Conservation (phyloP, 2,113 vertebrate genomes). For the Chionis minor region DNA sequence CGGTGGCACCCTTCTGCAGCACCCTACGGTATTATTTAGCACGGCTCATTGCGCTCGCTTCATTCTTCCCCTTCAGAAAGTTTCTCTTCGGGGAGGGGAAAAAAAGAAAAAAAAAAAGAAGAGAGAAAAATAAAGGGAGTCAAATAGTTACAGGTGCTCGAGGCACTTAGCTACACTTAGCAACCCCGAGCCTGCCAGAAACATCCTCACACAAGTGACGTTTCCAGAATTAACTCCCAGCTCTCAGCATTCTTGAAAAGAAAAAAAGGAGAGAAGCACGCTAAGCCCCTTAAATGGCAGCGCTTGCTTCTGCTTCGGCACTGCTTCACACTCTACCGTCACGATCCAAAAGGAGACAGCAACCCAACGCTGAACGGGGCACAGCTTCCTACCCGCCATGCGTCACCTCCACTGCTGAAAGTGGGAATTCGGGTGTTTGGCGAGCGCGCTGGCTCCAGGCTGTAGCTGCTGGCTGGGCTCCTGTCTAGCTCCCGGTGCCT, state of each 20-base stretch:
- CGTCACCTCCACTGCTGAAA: not conserved
- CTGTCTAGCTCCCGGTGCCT: not conserved
- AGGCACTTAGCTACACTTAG: conserved; percentile 67
- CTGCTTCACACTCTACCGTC: rapidly evolving
- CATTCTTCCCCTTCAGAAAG: conserved; percentile 27
- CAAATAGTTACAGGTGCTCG: conserved; percentile 19
- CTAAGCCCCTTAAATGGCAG: not conserved
- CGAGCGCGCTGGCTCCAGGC: not conserved
- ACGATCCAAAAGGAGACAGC: not conserved
- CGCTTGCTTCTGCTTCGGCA: not conserved
- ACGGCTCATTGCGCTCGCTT: not conserved
- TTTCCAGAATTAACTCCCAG: conserved; percentile 57
- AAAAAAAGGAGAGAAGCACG: not conserved
- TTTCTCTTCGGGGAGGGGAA: not conserved
- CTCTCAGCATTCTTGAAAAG: not conserved
- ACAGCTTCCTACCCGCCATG: not conserved
- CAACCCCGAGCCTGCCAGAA: conserved; percentile 52
- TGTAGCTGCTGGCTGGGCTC: not conserved
- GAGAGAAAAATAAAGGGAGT: not conserved
- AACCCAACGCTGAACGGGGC: rapidly evolving
- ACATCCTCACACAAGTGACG: conserved; percentile 17
- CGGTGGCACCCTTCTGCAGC: not conserved
- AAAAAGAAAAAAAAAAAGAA: not conserved
- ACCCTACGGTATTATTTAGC: not conserved
- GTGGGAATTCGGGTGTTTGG: not conserved